These are phyloP conservation scores for Flabesymbios commensalis DNA, from an alignment of 2,888 invertebrate species.

Conservation along the genomic window DNA sequence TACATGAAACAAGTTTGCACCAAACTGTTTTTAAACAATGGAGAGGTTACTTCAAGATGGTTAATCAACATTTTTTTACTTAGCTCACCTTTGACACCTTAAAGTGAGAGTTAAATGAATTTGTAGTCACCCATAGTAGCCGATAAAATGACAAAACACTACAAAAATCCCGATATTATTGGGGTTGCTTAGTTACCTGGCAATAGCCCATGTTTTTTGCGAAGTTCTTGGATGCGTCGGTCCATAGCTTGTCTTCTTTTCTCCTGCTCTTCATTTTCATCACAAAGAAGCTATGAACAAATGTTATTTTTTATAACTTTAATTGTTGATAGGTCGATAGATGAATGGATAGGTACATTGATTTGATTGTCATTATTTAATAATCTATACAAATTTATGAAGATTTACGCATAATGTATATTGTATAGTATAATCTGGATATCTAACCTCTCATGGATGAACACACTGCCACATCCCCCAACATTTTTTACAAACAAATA, in stretches of 20 bases:
- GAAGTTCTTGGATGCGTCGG: constrained; percentile 29
- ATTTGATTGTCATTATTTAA: background rate
- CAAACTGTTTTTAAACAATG: too few relatives aligned
- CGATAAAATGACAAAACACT: background rate
- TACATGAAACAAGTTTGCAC: too few relatives aligned
- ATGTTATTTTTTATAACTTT: background rate
- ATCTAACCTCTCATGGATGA: too few relatives aligned
- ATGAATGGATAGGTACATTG: background rate
- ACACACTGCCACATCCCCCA: too few relatives aligned
- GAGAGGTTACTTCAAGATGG: too few relatives aligned
- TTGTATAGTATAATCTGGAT: too few relatives aligned
- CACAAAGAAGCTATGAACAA: constrained; percentile 72
- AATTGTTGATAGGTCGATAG: background rate
- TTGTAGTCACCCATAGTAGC: too few relatives aligned
- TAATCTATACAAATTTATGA: background rate
- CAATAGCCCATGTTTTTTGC: constrained; percentile 24
- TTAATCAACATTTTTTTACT: too few relatives aligned
- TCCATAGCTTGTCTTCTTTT: constrained; percentile 27
- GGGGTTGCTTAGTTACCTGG: constrained; percentile 14
- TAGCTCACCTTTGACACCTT: background rate
- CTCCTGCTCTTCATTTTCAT: constrained; percentile 82
- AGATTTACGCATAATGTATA: too few relatives aligned
- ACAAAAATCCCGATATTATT: background rate
- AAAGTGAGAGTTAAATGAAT: too few relatives aligned
- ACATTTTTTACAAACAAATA: too few relatives aligned